Conservation (phyloP, 2,888 invertebrate species). For the Apotomis capreana region DNA sequence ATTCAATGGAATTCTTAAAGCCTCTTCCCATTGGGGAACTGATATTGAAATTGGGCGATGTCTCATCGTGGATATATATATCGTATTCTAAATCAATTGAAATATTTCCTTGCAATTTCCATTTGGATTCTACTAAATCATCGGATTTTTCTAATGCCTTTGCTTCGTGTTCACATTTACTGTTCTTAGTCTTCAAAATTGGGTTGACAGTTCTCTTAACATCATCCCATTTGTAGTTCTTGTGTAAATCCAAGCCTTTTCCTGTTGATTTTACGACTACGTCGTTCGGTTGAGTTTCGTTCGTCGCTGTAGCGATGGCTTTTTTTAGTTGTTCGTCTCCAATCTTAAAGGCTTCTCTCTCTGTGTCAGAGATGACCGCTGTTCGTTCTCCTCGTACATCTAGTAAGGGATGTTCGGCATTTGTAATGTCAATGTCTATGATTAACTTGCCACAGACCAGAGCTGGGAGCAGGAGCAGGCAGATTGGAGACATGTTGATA, state of each 20-base stretch:
- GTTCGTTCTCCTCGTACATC: background rate
- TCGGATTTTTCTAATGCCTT: background rate
- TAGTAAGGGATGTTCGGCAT: background rate
- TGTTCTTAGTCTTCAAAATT: background rate
- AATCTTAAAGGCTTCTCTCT: slow-evolving; percentile 5
- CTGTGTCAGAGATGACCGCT: background rate
- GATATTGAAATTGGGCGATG: background rate
- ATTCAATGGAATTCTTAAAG: background rate
- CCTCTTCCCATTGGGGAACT: background rate
- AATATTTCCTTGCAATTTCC: background rate
- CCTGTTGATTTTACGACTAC: background rate
- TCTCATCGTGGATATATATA: background rate
- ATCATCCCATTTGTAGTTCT: background rate
- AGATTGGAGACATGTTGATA: slow-evolving; percentile 3
- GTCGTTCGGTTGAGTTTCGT: background rate
- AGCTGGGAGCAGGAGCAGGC: background rate
- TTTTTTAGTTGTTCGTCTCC: slow-evolving; percentile 5
- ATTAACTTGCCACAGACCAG: background rate
- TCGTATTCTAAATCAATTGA: background rate
- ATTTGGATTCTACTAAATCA: background rate
- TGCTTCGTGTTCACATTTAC: background rate
- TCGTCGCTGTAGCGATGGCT: background rate
- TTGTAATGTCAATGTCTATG: background rate
- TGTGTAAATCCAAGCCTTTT: background rate
- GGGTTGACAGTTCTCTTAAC: slow-evolving; percentile 6